Base-by-base conservation (phyloP, 2,113 vertebrate genomes). In the Hepsetus odoe region DNA sequence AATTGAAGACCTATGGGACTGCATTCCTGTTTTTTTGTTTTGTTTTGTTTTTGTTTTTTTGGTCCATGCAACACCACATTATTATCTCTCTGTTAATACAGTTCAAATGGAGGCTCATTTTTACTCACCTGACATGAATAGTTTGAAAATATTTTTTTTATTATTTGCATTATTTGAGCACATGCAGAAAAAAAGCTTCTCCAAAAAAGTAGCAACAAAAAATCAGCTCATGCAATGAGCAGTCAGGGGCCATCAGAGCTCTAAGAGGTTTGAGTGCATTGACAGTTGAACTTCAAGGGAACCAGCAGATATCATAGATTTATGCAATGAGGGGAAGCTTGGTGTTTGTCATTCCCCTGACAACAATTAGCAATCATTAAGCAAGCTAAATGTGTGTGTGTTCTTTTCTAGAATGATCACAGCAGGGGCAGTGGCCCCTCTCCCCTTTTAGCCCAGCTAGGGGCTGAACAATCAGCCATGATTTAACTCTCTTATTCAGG, bases 351-450 rank as follows among this genome's bases (percentile, higher is more conserved):
- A 65, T 77, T 56, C 49, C 64, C 71, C 72, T 53, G 40, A 67
- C 74, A 82, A 73, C 83, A 87, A 87, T 86, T 81, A 89, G 84
- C 77, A 59, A 38, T 83, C 77, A 83, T 86, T 87, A 82, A 77
- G 83, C 62, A 33, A 79, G 81, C 74, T 77, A 74, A 75, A 81
- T 86, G 59, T 40, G 26, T 35, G 81, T 79, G 74, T 71, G 58
- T 66, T 80, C 53, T 61, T 66, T 33, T 24, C 77, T 56, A 44
- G 35, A n/a, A 40, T 55, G 76, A 74, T 44, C 83, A 11, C 82
- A 78, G 79, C 28, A 9, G 75, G 78, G 58, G n/a, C 66, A 26
- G 64, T 44, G 38, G 56, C 67, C 64, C 28, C 46, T 70, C 46
- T 77, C 42, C 49, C 42, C 59, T 30, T 56, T 14, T 49, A 64